Percentiles rank a stretch among this genome's conserved stretches.
Conservation (phyloP, 53 echinoderm and acorn worm genomes). For the Luidia sarsii region DNA sequence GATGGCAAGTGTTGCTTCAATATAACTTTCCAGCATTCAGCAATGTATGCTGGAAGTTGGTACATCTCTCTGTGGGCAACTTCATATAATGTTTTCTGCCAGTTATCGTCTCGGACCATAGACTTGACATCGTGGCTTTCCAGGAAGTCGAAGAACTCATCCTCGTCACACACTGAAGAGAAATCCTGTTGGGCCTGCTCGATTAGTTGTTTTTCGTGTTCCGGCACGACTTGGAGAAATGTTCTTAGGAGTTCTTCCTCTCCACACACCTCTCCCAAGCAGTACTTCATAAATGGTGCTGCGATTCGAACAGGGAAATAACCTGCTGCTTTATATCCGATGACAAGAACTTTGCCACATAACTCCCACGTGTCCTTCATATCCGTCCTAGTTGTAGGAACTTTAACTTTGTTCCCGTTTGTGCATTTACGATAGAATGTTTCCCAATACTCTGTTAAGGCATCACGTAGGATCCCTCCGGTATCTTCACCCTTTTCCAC, state of each 20-base stretch:
- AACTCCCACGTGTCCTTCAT: neutral
- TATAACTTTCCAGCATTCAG: neutral
- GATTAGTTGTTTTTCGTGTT: neutral
- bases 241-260: neutral
- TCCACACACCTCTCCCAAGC: neutral
- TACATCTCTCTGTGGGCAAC: neutral
- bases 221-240: neutral
- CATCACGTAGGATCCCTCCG: constrained; percentile 2
- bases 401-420: neutral
- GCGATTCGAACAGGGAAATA: constrained; percentile 8
- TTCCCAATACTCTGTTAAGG: constrained; percentile 17
- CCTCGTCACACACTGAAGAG: neutral
- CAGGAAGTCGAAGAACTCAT: constrained; percentile 3
- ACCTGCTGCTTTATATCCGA: neutral
- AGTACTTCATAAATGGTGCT: neutral
- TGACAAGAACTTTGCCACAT: neutral
- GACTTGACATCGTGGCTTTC: neutral
- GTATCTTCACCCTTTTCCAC: constrained; percentile 24
- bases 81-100: neutral
- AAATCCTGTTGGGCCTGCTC: neutral
- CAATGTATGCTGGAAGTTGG: neutral
- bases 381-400: neutral
- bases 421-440: neutral
- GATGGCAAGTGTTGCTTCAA: too few species aligned
- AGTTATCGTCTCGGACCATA: neutral